Percentiles rank a stretch among this genome's conserved stretches.
Conservation (phyloP, 2,888 invertebrate species). For the Gymnosoma rotundatum region DNA sequence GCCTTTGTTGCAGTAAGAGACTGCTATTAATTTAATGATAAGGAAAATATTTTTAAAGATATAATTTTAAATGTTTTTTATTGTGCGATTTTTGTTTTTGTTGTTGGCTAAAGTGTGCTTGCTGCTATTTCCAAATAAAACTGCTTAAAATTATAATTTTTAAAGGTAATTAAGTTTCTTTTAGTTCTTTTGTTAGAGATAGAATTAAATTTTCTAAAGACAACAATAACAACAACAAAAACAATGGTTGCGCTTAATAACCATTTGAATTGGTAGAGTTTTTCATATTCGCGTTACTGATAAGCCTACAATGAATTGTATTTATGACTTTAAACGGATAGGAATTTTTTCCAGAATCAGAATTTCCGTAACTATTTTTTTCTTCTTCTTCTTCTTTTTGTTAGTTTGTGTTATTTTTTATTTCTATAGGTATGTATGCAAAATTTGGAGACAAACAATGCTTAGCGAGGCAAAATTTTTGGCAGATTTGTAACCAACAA, state of each 20-base stretch:
- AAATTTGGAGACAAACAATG: constrained; percentile 54
- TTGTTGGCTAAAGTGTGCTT: not conserved
- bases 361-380: constrained; percentile 46
- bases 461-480: constrained; percentile 60
- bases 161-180: constrained; percentile 63
- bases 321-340: constrained; percentile 68
- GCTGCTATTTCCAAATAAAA: constrained; percentile 48
- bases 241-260: constrained; percentile 57
- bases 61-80: constrained; percentile 15
- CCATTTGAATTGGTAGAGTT: constrained; percentile 51
- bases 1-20: constrained; percentile 23
- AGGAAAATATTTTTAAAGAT: constrained; percentile 35
- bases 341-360: constrained; percentile 64
- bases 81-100: not conserved
- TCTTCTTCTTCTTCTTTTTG: constrained; percentile 3
- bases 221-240: not conserved
- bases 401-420: constrained; percentile 17
- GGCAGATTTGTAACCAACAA: constrained; percentile 48
- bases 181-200: constrained; percentile 27
- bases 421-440: constrained; percentile 19
- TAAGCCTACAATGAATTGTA: constrained; percentile 69
- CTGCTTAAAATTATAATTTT: constrained; percentile 61
- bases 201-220: constrained; percentile 2
- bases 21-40: constrained; percentile 59
- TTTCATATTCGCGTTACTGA: constrained; percentile 43